phyloP scores from a whole-genome alignment of 1,140 invertebrate species.

The Heliconius eleuchia region DNA sequence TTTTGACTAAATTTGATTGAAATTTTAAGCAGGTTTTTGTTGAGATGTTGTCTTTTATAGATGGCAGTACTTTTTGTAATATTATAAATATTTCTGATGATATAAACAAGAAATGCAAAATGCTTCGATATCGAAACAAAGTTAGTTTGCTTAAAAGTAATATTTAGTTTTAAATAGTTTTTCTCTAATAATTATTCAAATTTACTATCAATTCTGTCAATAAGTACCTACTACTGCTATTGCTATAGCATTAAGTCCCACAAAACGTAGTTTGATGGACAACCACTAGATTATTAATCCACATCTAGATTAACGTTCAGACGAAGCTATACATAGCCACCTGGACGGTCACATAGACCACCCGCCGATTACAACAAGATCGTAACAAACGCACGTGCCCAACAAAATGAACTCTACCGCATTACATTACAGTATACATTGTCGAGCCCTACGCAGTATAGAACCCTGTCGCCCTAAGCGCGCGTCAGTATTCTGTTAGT shows the following conservation, averaged over 20 bases:
- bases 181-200: too few species aligned
- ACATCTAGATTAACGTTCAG: slow-evolving; percentile 66
- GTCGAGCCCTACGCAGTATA: slow-evolving; percentile 43
- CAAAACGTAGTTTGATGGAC: neutral
- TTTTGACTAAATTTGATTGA: neutral
- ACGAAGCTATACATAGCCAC: slow-evolving; percentile 77
- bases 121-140: too few species aligned
- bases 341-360: slow-evolving; percentile 80
- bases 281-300: slow-evolving; percentile 32
- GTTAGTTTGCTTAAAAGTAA: too few species aligned
- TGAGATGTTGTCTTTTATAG: neutral
- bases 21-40: neutral
- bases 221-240: neutral
- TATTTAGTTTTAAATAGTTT: neutral
- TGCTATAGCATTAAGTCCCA: neutral
- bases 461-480: slow-evolving; percentile 73
- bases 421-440: slow-evolving; percentile 52
- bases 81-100: too few species aligned
- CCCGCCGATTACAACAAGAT: slow-evolving; percentile 53
- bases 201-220: neutral
- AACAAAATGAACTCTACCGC: slow-evolving; percentile 53
- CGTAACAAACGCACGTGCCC: slow-evolving; percentile 36
- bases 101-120: too few species aligned
- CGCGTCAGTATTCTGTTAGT: slow-evolving; percentile 77
- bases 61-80: too few species aligned